These are phyloP conservation scores for Drosophila punjabiensis DNA, from an alignment of 1,140 invertebrate genomes.

Conservation along the genomic window DNA sequence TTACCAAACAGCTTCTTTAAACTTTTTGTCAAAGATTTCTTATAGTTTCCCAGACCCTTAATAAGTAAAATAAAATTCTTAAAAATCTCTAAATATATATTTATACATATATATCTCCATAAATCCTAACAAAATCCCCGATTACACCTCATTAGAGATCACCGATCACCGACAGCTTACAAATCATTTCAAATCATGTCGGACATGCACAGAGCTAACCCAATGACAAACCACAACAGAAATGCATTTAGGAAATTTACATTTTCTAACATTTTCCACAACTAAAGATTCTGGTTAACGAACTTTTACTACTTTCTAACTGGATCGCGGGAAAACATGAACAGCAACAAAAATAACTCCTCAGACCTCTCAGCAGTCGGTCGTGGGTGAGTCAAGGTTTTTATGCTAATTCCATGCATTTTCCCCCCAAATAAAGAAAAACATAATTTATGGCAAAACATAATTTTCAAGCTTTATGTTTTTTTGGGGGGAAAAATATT, in stretches of 20 bases:
- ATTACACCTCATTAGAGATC: constrained; percentile 68
- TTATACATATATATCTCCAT: too few species aligned
- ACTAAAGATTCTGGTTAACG: constrained; percentile 48
- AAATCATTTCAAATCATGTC: constrained; percentile 71
- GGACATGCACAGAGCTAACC: constrained; percentile 40
- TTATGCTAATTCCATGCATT: constrained; percentile 74
- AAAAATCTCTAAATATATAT: too few species aligned
- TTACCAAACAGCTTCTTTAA: too few species aligned
- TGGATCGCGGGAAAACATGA: constrained; percentile 53
- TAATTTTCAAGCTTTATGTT: constrained; percentile 69
- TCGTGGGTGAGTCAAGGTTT: constrained; percentile 73
- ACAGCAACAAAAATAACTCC: background rate
- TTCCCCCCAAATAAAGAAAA: constrained; percentile 14
- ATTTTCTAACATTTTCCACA: constrained; percentile 74
- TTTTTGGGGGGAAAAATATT: constrained; percentile 52
- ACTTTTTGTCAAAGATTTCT: too few species aligned
- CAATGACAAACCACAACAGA: constrained; percentile 59
- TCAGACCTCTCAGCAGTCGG: constrained; percentile 57
- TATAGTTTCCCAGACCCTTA: background rate
- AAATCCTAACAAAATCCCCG: constrained; percentile 8
- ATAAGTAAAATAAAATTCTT: background rate
- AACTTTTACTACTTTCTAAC: constrained; percentile 79
- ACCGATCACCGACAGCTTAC: constrained; percentile 15
- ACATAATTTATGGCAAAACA: constrained; percentile 69
- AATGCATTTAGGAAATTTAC: constrained; percentile 80